Base-by-base conservation (phyloP, 64 coral and sea anemone species). In the Stichodactyla mertensii region DNA sequence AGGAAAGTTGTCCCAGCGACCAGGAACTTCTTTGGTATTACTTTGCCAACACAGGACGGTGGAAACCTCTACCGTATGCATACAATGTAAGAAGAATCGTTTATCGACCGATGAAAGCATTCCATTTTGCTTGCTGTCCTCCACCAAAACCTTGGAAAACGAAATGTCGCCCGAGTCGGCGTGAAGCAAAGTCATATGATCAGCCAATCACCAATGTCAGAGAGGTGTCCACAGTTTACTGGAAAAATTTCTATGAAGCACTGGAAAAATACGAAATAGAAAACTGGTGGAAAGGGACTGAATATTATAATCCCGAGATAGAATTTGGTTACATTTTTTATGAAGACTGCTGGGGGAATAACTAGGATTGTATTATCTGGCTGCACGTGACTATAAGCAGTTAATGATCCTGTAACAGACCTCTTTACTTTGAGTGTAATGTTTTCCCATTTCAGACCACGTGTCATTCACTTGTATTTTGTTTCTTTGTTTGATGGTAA, bases 91-190 rank as follows among this genome's bases (percentile, higher is more conserved):
- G 87, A 5, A 59, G 79, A 54, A 83, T 55, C n/a, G 23, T 89
- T n/a, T 56, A 83, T 58, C 79, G 26, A 6, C 87, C 87, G 5
- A 89, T 89, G 87, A 89, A 89, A 22, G 87, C 52, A 9, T 89
- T 82, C 51, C 87, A 89, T 57, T 89, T 89, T 22, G 60, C 54
- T 67, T 82, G 87, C 1, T 88, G 79, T 88, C 87, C 87, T 3
- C 57, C 57, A 9, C 22, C 52, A 9, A 88, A 88, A 22, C 87
- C 87, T 4, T 88, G 87, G 87, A 57, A 55, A 4, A 23, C 22
- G 10, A 55, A 61, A 14, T 89, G 87, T 57, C 55, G 87, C 18
- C 78, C 87, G 4, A 89, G 78, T 24, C 55, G 87, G 10, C 2
- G 4, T 2, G 87, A 89, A 57, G 87, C 87, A 54, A 51, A 16